Evolutionary conservation across 2,113 vertebrate species (phyloP), one percentile per base, ranked within the genome.

Genomic region (Crotalus viridis): DNA sequence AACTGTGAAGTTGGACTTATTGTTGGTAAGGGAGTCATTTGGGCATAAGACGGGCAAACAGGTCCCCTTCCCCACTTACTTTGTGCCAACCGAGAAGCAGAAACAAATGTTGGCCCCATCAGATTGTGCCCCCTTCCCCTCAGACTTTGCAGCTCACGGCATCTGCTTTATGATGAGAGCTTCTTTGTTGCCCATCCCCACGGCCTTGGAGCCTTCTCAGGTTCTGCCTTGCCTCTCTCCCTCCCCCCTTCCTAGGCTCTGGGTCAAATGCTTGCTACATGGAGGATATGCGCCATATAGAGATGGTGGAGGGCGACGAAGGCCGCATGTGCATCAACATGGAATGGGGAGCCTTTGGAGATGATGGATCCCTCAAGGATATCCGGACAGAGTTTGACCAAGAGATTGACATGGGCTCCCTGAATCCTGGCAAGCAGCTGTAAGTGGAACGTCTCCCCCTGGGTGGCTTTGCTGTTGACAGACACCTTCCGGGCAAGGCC

Each of bases 181-280:
- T 39, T 17, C 19, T 3, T 17, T 3, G 24, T 21, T n/a, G 10
- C 90, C 51, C 10, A 5, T 10, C 7, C 2, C 6, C 52, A 9
- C 33, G 26, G 33, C 6, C 10, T n/a, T 90, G 28, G 48, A 21
- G 85, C 10, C 17, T 21, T 21, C 46, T 51, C 15, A 4, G 46
- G 24, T 21, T 43, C 57, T 24, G 12, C 33, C 22, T 12, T 28
- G 28, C 3, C 0, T 3, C n/a, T 64, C 26, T 10, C 9, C 0
- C 28, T 26, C 88, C 81, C 0, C 46, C 61, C 19, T 12, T 2
- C 21, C 1, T 94, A 99, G 99, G 99, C 55, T 99, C 99, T 0
- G 99, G 99, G 0, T 99, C 98, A 92, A 99, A 99, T 0, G 98
- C 98, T 61, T 99, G 99, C 94, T 99, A 99, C 98, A 99, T 99